Base-by-base conservation (phyloP, 2,797 vertebrate genomes). In the Betta splendens region DNA sequence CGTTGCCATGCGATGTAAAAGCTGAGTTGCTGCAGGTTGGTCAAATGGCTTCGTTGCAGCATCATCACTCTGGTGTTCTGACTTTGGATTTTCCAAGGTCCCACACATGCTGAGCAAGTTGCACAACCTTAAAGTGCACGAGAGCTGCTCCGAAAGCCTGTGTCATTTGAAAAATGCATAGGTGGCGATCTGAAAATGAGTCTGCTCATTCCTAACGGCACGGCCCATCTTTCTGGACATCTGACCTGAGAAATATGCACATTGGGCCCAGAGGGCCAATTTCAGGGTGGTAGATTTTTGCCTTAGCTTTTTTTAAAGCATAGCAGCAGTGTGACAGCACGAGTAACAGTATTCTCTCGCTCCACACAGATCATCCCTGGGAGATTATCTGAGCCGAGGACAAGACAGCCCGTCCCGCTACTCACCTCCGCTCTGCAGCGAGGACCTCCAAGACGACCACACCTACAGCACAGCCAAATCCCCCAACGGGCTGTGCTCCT, bases 391-490 rank as follows among this genome's bases (percentile, higher is more conserved):
- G 55, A 92, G 90, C 84, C 89, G 94, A 77, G 94, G 92, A n/a
- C 94, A 95, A 77, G 94, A 92, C 11, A 94, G 94, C 45, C 93
- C 92, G 2, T 92, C 93, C 3, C 85, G 94, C n/a, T 95, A 93
- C 89, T 94, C 94, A 18, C 93, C 93, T 0, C 92, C 92, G 9
- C 94, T 92, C 58, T 94, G 94, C 3, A 90, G 93, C 0, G 95
- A 95, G 32, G 96, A 97, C 89, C 94, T 94, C 33, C 94, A 97
- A 88, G 95, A 97, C 71, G 96, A 99, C 75, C 95, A 97, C 92
- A 98, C 94, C 57, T 98, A 98, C 86, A 97, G 95, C 91, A 97
- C 94, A 73, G 95, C 94, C 88, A 95, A 94, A 87, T 93, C 95
- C 79, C 91, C 93, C 85, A 92, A 85, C 70, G 69, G 83, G 78